These are phyloP conservation scores for Oreotragus oreotragus DNA, from an alignment of 2,113 vertebrate species.

Conservation along the genomic window DNA sequence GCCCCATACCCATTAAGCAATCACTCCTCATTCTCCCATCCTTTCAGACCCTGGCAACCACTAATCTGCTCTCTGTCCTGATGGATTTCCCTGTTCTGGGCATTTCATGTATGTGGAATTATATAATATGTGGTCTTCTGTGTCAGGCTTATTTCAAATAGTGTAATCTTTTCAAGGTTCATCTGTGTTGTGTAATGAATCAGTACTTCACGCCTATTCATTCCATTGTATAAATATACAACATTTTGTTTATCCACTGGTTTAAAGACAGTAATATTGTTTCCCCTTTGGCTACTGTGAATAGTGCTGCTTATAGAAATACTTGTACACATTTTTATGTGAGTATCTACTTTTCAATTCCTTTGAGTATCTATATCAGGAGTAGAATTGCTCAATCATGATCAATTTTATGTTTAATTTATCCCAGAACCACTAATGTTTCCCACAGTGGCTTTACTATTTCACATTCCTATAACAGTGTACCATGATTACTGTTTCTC, in stretches of 20 bases:
- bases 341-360: not conserved
- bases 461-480: not conserved
- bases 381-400: not conserved
- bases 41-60: not conserved
- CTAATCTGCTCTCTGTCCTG: not conserved
- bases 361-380: not conserved
- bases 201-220: not conserved
- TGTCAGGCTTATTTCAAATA: not conserved
- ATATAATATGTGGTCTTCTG: not conserved
- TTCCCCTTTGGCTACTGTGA: conserved; percentile 9
- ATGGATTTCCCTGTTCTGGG: not conserved
- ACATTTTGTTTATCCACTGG: not conserved
- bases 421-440: not conserved
- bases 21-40: not conserved
- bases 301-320: not conserved
- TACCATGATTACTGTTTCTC: not conserved
- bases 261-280: not conserved
- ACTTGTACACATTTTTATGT: not conserved
- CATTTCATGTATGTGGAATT: not conserved
- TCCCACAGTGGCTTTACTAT: not conserved
- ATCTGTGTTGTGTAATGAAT: not conserved
- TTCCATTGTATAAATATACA: not conserved
- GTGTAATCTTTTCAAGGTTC: not conserved
- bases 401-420: not conserved
- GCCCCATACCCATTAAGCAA: not conserved